These are phyloP conservation scores for Prunella strophiata DNA, from an alignment of 2,797 vertebrate genomes.

Conservation along the genomic window DNA sequence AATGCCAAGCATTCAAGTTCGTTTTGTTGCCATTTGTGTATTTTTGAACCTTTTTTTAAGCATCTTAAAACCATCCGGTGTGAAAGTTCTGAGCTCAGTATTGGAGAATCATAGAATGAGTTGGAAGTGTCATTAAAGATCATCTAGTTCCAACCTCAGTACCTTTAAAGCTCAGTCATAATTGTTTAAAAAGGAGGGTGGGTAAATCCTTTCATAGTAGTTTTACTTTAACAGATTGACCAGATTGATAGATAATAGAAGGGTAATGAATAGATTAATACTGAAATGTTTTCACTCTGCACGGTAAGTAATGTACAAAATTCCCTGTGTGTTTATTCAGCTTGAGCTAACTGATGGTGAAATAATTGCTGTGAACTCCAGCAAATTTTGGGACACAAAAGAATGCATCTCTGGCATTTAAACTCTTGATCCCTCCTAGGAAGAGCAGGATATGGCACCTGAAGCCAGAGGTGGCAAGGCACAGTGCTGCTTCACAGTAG, in stretches of 20 bases:
- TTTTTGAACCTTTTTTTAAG: background rate
- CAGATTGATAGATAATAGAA: background rate
- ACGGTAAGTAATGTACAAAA: constrained; percentile 45
- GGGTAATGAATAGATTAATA: background rate
- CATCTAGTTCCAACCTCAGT: background rate
- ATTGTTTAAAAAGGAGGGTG: background rate
- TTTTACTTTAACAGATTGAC: background rate
- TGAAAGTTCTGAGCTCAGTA: background rate
- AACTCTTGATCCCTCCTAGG: background rate
- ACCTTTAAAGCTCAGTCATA: background rate
- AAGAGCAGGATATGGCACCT: background rate
- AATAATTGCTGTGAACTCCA: background rate
- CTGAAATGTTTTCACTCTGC: background rate
- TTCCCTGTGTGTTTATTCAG: background rate
- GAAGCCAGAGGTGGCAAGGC: background rate
- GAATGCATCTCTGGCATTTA: background rate
- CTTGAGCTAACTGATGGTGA: background rate
- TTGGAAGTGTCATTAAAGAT: background rate
- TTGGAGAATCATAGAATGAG: background rate
- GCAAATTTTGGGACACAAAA: background rate
- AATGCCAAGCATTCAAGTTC: background rate
- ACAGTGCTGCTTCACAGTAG: background rate
- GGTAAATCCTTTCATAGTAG: background rate
- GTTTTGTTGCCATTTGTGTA: background rate
- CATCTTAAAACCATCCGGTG: background rate